Evolutionary conservation across 2,888 invertebrate species (phyloP).

Genomic region (Perizoma flavofasciatum): DNA sequence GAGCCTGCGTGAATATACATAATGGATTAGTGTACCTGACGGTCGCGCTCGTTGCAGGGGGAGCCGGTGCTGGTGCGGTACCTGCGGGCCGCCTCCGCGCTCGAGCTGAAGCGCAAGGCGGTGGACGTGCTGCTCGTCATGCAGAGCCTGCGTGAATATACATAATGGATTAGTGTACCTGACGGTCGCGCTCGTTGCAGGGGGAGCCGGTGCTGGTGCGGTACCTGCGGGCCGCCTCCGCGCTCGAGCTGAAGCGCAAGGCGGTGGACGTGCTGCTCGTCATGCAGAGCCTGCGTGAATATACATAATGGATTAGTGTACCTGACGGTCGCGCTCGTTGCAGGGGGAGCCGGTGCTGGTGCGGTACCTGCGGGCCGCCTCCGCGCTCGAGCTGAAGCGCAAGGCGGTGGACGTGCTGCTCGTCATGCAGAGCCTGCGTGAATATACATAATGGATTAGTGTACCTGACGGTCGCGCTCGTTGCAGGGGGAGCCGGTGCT

Average conservation of each 20-base stretch:
- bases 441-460: too few relatives aligned
- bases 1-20: conserved; percentile 88
- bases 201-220: conserved; percentile 96
- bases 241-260: conserved; percentile 91
- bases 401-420: conserved; percentile 92
- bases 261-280: conserved; percentile 90
- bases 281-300: conserved; percentile 93
- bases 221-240: conserved; percentile 84
- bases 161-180: too few relatives aligned
- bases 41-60: conserved; percentile 83
- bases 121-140: conserved; percentile 91
- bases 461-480: too few relatives aligned
- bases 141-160: conserved; percentile 93
- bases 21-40: too few relatives aligned
- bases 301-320: too few relatives aligned
- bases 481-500: conserved; percentile 94
- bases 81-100: conserved; percentile 82
- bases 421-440: conserved; percentile 92
- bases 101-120: conserved; percentile 92
- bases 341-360: conserved; percentile 96
- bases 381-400: conserved; percentile 89
- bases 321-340: conserved; percentile 20
- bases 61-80: conserved; percentile 95
- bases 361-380: conserved; percentile 87
- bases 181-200: conserved; percentile 67